These are phyloP conservation scores for Lepidurus apus DNA, from an alignment of 1,140 invertebrate genomes.

Conservation along the genomic window DNA sequence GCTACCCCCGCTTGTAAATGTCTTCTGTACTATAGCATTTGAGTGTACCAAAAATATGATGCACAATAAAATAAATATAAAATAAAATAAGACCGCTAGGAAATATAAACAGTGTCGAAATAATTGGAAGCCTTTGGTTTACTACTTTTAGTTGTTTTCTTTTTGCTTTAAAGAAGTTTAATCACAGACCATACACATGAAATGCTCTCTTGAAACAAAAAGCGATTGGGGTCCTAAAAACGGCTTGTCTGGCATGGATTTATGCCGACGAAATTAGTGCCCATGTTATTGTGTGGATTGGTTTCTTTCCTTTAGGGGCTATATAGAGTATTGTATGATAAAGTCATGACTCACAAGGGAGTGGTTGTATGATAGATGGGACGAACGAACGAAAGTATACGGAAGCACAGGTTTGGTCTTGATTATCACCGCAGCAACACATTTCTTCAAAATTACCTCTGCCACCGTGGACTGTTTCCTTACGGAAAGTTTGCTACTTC, in stretches of 20 bases:
- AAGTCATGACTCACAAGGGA: neutral
- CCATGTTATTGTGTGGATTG: neutral
- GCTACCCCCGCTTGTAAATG: no score
- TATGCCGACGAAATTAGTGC: neutral
- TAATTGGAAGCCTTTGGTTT: no score
- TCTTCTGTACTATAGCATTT: neutral
- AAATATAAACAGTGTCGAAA: no score
- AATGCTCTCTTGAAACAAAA: neutral
- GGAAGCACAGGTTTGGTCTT: neutral
- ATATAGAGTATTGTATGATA: neutral
- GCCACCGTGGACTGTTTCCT: neutral
- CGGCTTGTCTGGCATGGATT: neutral
- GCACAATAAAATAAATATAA: neutral
- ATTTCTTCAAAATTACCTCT: neutral
- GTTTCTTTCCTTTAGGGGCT: neutral
- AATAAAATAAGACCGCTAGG: no score
- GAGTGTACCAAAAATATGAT: neutral
- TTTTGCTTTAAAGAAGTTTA: no score
- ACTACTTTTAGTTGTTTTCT: no score
- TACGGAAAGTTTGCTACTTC: neutral
- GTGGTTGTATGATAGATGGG: neutral
- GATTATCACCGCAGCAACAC: neutral
- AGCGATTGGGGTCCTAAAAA: neutral
- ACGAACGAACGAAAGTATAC: neutral
- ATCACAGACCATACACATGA: neutral